Conservation (phyloP, 2,113 vertebrate genomes). For the Odobenus rosmarus region DNA sequence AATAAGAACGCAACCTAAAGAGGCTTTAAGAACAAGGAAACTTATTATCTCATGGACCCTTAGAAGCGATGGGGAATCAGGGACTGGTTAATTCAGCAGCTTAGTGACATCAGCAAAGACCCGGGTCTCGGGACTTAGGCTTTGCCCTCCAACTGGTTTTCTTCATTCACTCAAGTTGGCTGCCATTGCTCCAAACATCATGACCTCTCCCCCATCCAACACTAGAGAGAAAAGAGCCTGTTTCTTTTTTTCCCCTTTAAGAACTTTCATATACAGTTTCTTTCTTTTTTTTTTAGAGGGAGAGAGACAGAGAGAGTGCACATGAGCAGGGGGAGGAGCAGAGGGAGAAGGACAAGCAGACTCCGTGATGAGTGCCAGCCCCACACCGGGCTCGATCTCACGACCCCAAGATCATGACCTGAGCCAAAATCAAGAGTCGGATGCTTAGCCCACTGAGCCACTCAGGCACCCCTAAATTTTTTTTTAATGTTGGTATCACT, state of each 20-base stretch:
- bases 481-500: not conserved
- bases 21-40: not conserved
- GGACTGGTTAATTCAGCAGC: no score
- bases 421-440: not conserved
- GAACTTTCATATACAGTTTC: not conserved
- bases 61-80: not conserved
- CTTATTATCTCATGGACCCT: not conserved
- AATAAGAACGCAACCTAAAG: not conserved
- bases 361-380: not conserved
- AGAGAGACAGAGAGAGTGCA: not conserved
- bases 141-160: not conserved
- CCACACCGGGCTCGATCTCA: not conserved
- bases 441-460: not conserved
- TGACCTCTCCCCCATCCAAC: not conserved
- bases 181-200: not conserved
- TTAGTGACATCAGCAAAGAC: not conserved
- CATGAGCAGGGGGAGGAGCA: no score
- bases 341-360: not conserved
- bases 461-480: not conserved
- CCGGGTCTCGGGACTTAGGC: not conserved
- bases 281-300: no score
- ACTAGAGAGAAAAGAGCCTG: not conserved
- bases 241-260: not conserved
- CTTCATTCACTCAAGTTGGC: not conserved
- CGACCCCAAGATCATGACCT: not conserved